Base-by-base conservation (phyloP, 1,140 invertebrate genomes). In the Teleogryllus occipitalis region DNA sequence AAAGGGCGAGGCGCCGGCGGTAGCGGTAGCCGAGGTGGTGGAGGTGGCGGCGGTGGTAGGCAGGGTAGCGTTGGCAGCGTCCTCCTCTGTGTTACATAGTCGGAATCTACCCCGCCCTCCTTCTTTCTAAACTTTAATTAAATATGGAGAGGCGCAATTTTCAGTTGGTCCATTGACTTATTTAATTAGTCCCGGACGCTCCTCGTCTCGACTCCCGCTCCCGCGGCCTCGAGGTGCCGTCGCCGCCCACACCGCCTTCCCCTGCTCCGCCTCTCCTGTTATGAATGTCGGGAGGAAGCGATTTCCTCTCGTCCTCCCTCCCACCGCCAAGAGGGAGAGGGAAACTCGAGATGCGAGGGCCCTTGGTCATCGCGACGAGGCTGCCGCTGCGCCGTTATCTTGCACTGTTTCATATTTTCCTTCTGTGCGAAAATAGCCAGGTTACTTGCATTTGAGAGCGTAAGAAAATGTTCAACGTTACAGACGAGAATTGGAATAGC, bases 111-210 rank as follows among this genome's bases (percentile, higher is more conserved):
- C 8, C 73, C 47, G 22, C 54, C 74, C 8, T 79, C 47, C 73
- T 79, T 65, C 46, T 79, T 21, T 79, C 47, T 75, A 79, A 79
- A 79, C 78, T 79, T 79, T 79, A 79, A 79, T 79, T 79, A 79
- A 79, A 79, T 79, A 79, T 79, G 78, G 78, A 79, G 78, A 46
- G 73, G 74, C 73, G 78, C 74, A 79, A 79, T 79, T 79, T 79
- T 79, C 78, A 79, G 73, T 47, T 65, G 74, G 65, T 75, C 47
- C 78, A 75, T 73, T 48, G 78, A 47, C 73, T 79, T 47, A 79
- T 79, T 75, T 79, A 79, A 79, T 79, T 79, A 79, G 78, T 47
- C 18, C 75, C 46, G 75, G 39, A 6, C 18, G 54, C 10, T 10
- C 54, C 54, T 65, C 54, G 54, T 65, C 54, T 65, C 54, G 10